Base-by-base conservation (phyloP, 2,888 invertebrate species). In the Polyommatus icarus region DNA sequence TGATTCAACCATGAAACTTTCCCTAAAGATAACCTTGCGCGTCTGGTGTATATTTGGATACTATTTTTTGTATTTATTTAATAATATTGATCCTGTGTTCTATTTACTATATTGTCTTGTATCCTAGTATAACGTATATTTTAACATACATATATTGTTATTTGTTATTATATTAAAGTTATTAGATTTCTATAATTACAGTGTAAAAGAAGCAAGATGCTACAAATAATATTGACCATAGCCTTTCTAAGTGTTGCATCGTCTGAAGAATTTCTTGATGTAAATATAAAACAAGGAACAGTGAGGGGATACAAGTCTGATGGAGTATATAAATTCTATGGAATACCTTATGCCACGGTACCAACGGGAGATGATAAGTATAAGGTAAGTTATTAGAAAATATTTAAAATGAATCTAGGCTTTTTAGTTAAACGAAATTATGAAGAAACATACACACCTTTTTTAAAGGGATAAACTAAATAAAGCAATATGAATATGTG, bases 281-380 rank as follows among this genome's bases (percentile, higher is more conserved):
- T 80, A 0, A 78, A 78, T 40, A 80, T 77, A 50, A 40, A 67
- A 5, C 80, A 80, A 20, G 80, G 80, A 4, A 76, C 78, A 36
- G 79, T 80, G 1, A 61, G 50, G 54, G 80, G 80, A 18, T 79
- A 80, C 71, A 76, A 77, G 32, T 72, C 77, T 32, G 75, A 54
- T 20, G 76, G 77, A 71, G 40, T 79, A 24, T 79, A 71, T 76
- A 76, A 72, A 24, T 79, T 80, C 18, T 76, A 78, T 40, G 76
- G 77, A 20, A 82, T 83, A 79, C 83, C 81, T 0, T 83, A 82
- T 54, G 83, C 83, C 10, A 80, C 80, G 6, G 80, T 71, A 5
- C 82, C 81, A 18, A 80, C 77, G n/a, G 81, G 80, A 77, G 12
- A 57, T 29, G 20, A 78, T 15, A 80, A 76, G 59, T 81, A 79